phyloP scores from a whole-genome alignment of 2,797 vertebrate species.

The Falco novaeseelandiae region DNA sequence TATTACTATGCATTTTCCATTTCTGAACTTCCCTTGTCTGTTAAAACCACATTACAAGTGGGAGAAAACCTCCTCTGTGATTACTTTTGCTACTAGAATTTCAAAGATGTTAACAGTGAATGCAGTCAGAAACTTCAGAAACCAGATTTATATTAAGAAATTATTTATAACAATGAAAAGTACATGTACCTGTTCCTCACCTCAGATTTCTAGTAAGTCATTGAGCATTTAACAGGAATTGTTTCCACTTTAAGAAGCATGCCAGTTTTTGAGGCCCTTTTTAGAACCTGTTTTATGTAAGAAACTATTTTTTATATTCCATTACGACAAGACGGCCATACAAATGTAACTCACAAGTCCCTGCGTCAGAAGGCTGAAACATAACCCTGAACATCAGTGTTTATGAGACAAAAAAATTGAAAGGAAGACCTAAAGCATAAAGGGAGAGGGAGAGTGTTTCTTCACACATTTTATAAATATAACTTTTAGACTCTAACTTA shows the following conservation, averaged over 20 bases:
- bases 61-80: slow-evolving; percentile 12
- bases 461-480: slow-evolving; percentile 25
- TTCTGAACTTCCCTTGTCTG: slow-evolving; percentile 29
- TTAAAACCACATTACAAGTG: slow-evolving; percentile 45
- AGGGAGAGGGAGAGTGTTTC: slow-evolving; percentile 34
- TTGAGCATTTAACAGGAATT: background rate
- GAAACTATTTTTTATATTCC: background rate
- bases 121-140: slow-evolving; percentile 18
- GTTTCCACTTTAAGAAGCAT: background rate
- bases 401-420: background rate
- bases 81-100: slow-evolving; percentile 60
- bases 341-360: background rate
- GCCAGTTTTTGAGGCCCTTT: background rate
- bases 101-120: background rate
- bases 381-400: background rate
- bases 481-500: slow-evolving; percentile 69
- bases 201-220: background rate
- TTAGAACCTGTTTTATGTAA: background rate
- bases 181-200: background rate
- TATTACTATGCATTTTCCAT: slow-evolving; percentile 16
- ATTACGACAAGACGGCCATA: background rate
- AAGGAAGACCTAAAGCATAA: background rate
- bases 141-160: slow-evolving; percentile 43
- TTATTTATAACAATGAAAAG: slow-evolving; percentile 13
- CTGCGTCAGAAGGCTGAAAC: background rate